Evolutionary conservation across 2,888 invertebrate genomes (phyloP).

Genomic region (Acrobasis repandana): DNA sequence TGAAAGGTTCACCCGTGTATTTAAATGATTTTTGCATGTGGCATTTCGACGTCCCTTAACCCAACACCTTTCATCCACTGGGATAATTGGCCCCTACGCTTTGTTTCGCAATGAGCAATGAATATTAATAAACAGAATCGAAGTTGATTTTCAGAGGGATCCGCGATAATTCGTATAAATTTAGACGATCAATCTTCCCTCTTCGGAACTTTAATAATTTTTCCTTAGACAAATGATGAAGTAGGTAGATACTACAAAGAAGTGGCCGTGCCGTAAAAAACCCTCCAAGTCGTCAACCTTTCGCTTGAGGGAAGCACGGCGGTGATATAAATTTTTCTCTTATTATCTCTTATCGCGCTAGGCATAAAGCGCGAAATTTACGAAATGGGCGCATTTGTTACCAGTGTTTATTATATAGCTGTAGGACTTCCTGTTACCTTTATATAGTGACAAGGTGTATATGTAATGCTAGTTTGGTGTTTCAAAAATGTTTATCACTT

Average conservation of each 20-base stretch:
- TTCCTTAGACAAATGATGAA: constrained; percentile 49
- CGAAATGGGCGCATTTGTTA: constrained; percentile 15
- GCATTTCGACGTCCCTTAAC: constrained; percentile 63
- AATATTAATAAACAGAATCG: constrained; percentile 70
- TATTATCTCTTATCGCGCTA: constrained; percentile 21
- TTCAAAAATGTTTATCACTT: too few relatives aligned
- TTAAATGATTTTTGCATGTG: constrained; percentile 72
- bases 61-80: constrained; percentile 56
- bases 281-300: constrained; percentile 21
- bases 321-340: constrained; percentile 18
- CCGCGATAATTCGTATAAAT: constrained; percentile 43
- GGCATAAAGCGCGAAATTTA: constrained; percentile 21
- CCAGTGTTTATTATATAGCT: constrained; percentile 14
- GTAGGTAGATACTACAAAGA: constrained; percentile 35
- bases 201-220: constrained; percentile 45
- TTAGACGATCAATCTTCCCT: constrained; percentile 51
- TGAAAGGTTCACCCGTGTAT: constrained; percentile 54
- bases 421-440: background rate
- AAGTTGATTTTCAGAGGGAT: constrained; percentile 39
- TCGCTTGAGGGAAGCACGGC: constrained; percentile 18
- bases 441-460: background rate
- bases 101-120: constrained; percentile 70
- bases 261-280: constrained; percentile 19
- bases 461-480: too few relatives aligned
- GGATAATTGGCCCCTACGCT: constrained; percentile 59